Evolutionary conservation across 2,888 invertebrate species (phyloP).

Genomic region (Halictus quadricinctus): DNA sequence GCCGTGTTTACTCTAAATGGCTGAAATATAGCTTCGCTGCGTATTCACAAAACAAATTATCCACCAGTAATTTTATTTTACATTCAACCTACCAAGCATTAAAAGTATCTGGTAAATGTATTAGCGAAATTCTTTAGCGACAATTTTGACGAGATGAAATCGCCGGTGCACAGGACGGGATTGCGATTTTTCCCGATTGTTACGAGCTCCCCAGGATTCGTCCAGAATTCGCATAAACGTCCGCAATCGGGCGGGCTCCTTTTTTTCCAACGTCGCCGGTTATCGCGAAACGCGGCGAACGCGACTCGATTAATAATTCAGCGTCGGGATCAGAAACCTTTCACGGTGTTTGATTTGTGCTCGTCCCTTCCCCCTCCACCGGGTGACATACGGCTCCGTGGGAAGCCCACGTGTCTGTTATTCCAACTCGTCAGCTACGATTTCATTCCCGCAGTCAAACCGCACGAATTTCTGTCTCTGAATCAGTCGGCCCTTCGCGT

Average conservation of each 20-base stretch:
- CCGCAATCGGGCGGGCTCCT: neutral
- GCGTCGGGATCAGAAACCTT: neutral
- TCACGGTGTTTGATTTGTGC: constrained; percentile 17
- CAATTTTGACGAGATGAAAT: neutral
- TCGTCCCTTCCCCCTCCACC: neutral
- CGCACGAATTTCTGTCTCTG: constrained; percentile 6
- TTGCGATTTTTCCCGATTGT: neutral
- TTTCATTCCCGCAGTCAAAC: constrained; percentile 14
- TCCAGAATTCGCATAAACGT: neutral
- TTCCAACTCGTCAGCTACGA: constrained; percentile 33
- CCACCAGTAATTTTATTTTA: neutral
- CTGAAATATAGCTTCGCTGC: neutral
- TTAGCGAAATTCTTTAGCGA: neutral
- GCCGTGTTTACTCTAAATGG: neutral
- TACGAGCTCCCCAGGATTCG: neutral
- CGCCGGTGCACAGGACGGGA: neutral
- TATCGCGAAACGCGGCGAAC: neutral
- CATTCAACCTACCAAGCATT: neutral
- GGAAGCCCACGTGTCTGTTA: constrained; percentile 19
- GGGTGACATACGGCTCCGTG: neutral
- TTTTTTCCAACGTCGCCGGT: neutral
- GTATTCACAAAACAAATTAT: neutral
- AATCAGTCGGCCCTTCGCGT: constrained; percentile 11
- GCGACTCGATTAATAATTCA: constrained; percentile 17
- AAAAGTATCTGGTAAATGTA: neutral